Conservation (phyloP, 2,113 vertebrate species). For the Dascyllus trimaculatus region DNA sequence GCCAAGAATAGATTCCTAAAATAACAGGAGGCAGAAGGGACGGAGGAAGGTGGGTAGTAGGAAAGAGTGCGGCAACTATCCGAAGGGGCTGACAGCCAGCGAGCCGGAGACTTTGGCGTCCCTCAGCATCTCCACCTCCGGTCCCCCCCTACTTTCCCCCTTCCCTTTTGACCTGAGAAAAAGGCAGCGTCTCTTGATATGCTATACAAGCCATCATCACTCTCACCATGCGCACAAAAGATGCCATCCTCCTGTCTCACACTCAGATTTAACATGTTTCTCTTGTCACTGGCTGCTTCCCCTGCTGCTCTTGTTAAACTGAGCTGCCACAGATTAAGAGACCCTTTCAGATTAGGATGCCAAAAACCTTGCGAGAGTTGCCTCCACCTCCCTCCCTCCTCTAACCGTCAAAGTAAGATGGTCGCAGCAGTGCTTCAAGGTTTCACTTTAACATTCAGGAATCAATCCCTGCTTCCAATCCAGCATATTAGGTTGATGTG, state of each 20-base stretch:
- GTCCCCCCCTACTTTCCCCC: neutral
- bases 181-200: constrained; percentile 36
- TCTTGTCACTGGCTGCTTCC: constrained; percentile 40
- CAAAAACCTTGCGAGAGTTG: constrained; percentile 41
- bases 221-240: constrained; percentile 32
- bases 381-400: constrained; percentile 10
- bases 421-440: constrained; percentile 62
- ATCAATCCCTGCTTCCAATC: constrained; percentile 75
- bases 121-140: constrained; percentile 41
- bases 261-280: constrained; percentile 52
- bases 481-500: constrained; percentile 75
- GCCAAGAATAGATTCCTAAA: constrained; percentile 78
- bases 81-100: constrained; percentile 54
- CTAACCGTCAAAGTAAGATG: constrained; percentile 28
- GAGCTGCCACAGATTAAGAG: constrained; percentile 59
- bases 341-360: constrained; percentile 58
- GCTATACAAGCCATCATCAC: constrained; percentile 46
- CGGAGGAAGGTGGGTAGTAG: constrained; percentile 24
- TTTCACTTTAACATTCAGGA: constrained; percentile 78
- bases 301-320: constrained; percentile 45
- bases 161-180: constrained; percentile 51
- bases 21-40: constrained; percentile 67
- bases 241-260: constrained; percentile 37
- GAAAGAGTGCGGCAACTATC: constrained; percentile 45
- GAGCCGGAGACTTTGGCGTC: constrained; percentile 45